These are phyloP conservation scores for Trachelus troglodyta DNA, from an alignment of 2,888 invertebrate species.

Conservation along the genomic window DNA sequence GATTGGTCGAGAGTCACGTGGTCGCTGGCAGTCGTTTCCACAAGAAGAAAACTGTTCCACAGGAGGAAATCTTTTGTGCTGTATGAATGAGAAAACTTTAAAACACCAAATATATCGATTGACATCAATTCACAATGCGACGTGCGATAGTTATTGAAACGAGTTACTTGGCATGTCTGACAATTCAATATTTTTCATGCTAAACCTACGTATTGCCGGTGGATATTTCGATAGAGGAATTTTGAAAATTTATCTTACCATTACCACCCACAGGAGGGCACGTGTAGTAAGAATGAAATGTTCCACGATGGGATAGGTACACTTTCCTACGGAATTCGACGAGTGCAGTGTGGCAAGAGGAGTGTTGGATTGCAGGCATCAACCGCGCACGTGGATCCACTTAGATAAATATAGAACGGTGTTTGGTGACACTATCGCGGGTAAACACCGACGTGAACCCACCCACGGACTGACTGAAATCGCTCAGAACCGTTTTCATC, in stretches of 20 bases:
- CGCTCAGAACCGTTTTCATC: conserved; percentile 11
- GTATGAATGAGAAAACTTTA: neutral
- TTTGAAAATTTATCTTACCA: neutral
- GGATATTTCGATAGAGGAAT: neutral
- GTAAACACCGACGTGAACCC: conserved; percentile 9
- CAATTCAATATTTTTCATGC: neutral
- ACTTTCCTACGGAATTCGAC: conserved; percentile 6
- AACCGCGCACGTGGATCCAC: conserved; percentile 47
- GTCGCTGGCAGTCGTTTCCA: neutral
- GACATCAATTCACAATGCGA: neutral
- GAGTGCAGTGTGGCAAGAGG: conserved; percentile 15
- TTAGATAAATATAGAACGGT: conserved; percentile 51
- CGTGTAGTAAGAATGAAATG: neutral
- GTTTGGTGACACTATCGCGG: conserved; percentile 40
- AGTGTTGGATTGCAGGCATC: conserved; percentile 29
- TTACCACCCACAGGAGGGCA: neutral
- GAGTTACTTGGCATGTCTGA: neutral
- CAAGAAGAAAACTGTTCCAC: neutral
- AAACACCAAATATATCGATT: neutral
- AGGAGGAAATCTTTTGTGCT: neutral
- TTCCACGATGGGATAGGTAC: neutral
- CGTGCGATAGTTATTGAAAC: neutral
- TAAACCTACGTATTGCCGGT: neutral
- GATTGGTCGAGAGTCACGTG: neutral
- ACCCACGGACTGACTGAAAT: conserved; percentile 1